Base-by-base conservation (phyloP, 2,888 invertebrate species). In the Trachelus iudaicus region DNA sequence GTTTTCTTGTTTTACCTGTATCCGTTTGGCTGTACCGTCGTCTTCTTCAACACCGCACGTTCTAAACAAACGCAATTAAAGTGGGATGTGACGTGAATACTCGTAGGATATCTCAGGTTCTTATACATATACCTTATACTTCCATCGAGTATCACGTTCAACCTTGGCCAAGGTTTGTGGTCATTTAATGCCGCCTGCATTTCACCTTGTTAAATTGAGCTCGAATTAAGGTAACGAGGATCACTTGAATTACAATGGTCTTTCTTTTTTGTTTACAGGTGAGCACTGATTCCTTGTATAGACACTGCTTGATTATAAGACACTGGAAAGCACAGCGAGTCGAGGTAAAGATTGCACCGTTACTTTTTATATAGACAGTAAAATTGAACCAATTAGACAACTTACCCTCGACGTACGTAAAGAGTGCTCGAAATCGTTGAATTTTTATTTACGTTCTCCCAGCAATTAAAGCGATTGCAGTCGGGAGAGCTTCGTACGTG, bases 11-110 rank as follows among this genome's bases (percentile, higher is more conserved):
- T 56, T 56, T 23, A 9, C 9, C 9, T 56, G 56, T 56, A 9
- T 23, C 9, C 56, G 23, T 56, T 56, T 15, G 56, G 23, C 15
- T 9, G 23, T 56, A 56, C 23, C 6, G 56, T 56, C 56, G 23
- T 56, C 23, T 56, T 56, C 56, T 9, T 56, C 56, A 15, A 73
- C 40, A 73, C 68, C 69, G 69, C 79, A 75, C 78, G 79, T 81
- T 79, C 81, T 71, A 81, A 84, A 84, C 81, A 83, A 83, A 83
- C 73, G 83, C 81, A 83, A 86, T 88, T 86, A 85, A 85, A 84
- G 81, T 77, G 83, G 77, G 84, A 86, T 84, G 80, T 81, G 84
- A 83, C 76, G 76, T 69, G 75, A 81, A 85, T 83, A 77, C 77
- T 81, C 81, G 79, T 82, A 78, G 75, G 56, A 23, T 23, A 23